Conservation (phyloP, 2,113 vertebrate genomes). For the Microtus oregoni region DNA sequence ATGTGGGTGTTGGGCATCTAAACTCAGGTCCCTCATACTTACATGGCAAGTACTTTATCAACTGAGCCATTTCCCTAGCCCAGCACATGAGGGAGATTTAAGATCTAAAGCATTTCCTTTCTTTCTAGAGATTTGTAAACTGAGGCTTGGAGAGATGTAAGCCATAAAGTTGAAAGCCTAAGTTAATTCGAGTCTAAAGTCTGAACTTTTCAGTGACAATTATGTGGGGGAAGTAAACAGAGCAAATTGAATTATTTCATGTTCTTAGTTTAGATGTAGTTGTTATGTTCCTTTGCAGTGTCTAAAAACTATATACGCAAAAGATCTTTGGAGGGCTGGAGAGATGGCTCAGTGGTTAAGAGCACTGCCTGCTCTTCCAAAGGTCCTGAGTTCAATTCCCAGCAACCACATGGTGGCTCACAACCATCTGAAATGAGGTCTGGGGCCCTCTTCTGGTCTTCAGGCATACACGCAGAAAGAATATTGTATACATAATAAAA, state of each 20-base stretch:
- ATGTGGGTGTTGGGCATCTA: background rate
- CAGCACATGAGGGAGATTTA: background rate
- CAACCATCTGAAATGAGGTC: too few species aligned
- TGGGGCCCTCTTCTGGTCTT: too few species aligned
- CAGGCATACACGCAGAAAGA: too few species aligned
- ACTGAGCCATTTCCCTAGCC: background rate
- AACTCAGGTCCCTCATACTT: too few species aligned
- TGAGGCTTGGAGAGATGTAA: background rate
- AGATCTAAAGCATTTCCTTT: too few species aligned
- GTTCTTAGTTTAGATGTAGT: conserved; percentile 48
- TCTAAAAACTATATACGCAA: conserved; percentile 17
- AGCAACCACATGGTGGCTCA: too few species aligned
- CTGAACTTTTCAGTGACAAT: conserved; percentile 14
- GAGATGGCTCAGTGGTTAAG: too few species aligned
- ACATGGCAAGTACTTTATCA: background rate
- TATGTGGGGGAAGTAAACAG: conserved; percentile 20
- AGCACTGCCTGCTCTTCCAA: too few species aligned
- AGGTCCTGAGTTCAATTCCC: too few species aligned
- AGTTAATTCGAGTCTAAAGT: conserved; percentile 8
- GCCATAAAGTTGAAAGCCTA: conserved; percentile 25
- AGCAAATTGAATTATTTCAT: conserved; percentile 47
- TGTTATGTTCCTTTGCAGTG: conserved; percentile 9
- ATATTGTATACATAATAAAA: too few species aligned
- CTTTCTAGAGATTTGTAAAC: conserved; percentile 30
- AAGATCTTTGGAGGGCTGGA: too few species aligned